A percentile compares a stretch with the other conserved stretches of the same genome.
These are phyloP conservation scores for Perizoma flavofasciatum DNA, from an alignment of 2,888 invertebrate genomes.

Conservation along the genomic window DNA sequence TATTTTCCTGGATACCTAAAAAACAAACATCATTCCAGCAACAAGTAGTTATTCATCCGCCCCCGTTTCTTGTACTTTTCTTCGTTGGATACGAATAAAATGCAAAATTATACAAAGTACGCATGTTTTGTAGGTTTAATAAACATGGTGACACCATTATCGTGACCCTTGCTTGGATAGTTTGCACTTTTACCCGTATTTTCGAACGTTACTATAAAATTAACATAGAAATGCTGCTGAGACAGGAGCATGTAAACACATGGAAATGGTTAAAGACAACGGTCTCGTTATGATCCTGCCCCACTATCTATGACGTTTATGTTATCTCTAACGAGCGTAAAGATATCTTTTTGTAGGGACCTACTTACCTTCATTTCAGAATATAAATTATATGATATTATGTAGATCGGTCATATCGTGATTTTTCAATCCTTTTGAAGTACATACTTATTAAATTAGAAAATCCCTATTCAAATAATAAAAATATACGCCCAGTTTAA, in stretches of 20 bases:
- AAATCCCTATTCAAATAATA: no score
- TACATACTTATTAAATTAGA: no score
- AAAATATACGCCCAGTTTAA: no score
- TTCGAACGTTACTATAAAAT: constrained; percentile 69
- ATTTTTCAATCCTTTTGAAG: no score
- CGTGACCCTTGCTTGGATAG: constrained; percentile 52
- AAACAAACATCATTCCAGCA: constrained; percentile 26
- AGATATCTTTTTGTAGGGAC: constrained; percentile 7
- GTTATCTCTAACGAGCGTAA: constrained; percentile 27
- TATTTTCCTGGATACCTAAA: no score
- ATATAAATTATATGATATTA: no score
- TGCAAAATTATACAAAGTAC: constrained; percentile 71
- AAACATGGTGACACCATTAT: constrained; percentile 53
- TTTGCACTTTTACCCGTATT: constrained; percentile 74
- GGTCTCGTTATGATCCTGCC: constrained; percentile 33
- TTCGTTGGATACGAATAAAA: constrained; percentile 47
- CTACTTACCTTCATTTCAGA: neutral
- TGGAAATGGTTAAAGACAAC: constrained; percentile 43
- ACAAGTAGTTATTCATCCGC: constrained; percentile 38
- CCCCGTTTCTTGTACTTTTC: constrained; percentile 24
- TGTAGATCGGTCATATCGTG: no score
- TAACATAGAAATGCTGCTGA: constrained; percentile 68
- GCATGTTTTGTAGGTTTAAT: constrained; percentile 55
- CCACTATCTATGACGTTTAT: constrained; percentile 31
- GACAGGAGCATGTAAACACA: constrained; percentile 49